Evolutionary conservation across 1,140 invertebrate genomes (phyloP).

Genomic region (Adoxophyes honmai): DNA sequence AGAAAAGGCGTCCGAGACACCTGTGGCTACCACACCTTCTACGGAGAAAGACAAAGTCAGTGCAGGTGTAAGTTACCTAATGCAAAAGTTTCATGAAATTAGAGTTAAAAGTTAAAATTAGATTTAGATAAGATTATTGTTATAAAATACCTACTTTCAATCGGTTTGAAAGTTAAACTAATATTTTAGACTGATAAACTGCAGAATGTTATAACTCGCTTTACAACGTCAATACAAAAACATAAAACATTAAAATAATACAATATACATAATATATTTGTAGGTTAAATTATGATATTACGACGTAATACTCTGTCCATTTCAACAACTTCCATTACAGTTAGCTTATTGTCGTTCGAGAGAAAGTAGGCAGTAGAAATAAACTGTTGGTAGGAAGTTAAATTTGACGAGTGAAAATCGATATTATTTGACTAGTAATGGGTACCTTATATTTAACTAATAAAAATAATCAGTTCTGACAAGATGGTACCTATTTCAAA

Average conservation of each 20-base stretch:
- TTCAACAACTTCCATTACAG: slow-evolving; percentile 22
- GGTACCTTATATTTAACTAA: too few relatives aligned
- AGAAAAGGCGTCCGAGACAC: slow-evolving; percentile 83
- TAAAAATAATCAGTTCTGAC: too few relatives aligned
- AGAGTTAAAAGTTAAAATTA: slow-evolving; percentile 78
- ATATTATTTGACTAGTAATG: neutral
- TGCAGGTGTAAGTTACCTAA: slow-evolving; percentile 77
- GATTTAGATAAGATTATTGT: slow-evolving; percentile 19
- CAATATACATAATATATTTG: slow-evolving; percentile 22
- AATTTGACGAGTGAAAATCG: neutral
- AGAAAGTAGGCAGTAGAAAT: slow-evolving; percentile 8
- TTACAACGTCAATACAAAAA: slow-evolving; percentile 25
- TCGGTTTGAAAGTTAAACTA: slow-evolving; percentile 25
- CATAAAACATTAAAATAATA: slow-evolving; percentile 1
- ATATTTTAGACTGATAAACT: slow-evolving; percentile 37
- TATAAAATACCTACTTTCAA: slow-evolving; percentile 23
- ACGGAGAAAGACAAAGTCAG: slow-evolving; percentile 84
- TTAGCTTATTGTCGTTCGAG: slow-evolving; percentile 10
- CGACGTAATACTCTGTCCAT: slow-evolving; percentile 30
- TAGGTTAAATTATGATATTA: slow-evolving; percentile 31
- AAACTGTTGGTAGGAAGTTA: slow-evolving; percentile 5
- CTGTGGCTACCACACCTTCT: slow-evolving; percentile 79
- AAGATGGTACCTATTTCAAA: too few relatives aligned
- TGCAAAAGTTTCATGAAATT: slow-evolving; percentile 81
- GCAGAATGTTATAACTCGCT: slow-evolving; percentile 34